These are phyloP conservation scores for Noturus placidus DNA, from an alignment of 2,113 vertebrate species.

Conservation along the genomic window DNA sequence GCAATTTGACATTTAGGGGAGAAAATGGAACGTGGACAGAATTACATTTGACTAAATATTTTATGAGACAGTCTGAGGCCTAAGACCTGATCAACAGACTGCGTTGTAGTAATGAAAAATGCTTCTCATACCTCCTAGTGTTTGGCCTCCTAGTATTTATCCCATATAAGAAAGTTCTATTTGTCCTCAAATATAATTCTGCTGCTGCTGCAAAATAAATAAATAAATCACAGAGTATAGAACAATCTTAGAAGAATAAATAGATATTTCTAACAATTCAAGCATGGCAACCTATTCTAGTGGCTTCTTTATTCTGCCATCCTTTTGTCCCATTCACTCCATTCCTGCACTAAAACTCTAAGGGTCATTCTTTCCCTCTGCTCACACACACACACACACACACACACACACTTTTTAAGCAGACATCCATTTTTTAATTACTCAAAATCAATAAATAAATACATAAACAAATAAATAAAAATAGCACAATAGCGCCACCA, in stretches of 20 bases:
- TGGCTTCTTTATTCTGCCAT: not conserved
- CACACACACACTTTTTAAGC: not conserved
- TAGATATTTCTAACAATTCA: not conserved
- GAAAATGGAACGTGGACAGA: not conserved
- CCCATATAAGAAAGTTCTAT: not conserved
- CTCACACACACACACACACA: constrained; percentile 1
- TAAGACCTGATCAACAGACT: not conserved
- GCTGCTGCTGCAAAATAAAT: not conserved
- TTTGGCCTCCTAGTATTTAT: not conserved
- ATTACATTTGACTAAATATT: not conserved
- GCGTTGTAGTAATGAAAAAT: not conserved
- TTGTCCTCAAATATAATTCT: not conserved
- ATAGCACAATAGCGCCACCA: not conserved
- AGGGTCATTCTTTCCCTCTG: not conserved
- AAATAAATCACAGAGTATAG: not conserved
- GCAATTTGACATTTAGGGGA: not conserved
- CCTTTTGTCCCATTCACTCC: constrained; percentile 3
- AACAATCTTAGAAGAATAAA: not conserved
- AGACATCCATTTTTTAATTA: not conserved
- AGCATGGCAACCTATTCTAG: not conserved
- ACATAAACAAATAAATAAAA: too few species aligned
- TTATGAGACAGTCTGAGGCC: not conserved
- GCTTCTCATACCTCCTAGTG: not conserved
- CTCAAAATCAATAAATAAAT: not conserved
- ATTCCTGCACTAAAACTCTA: not conserved